Conservation (phyloP, 2,888 invertebrate species). For the Nowickia ferox region DNA sequence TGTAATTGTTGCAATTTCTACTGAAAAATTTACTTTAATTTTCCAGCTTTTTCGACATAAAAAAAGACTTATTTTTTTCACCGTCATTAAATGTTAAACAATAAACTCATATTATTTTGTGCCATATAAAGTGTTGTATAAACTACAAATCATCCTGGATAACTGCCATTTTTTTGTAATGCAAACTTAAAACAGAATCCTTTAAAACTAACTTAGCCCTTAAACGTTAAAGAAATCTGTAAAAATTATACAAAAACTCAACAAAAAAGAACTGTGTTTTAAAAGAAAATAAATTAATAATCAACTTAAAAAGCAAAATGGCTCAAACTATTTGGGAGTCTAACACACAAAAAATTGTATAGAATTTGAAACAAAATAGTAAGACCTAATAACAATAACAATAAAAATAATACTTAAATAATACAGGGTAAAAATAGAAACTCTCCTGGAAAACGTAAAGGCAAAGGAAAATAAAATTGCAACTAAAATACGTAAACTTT, state of each 20-base stretch:
- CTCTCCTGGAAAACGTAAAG: not conserved
- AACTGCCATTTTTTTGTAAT: slow-evolving; percentile 56
- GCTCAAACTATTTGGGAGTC: slow-evolving; percentile 15
- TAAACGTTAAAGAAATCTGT: slow-evolving; percentile 46
- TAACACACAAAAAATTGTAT: slow-evolving; percentile 12
- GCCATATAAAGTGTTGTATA: slow-evolving; percentile 65
- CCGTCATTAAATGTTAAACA: not conserved
- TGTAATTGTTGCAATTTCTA: slow-evolving; percentile 48
- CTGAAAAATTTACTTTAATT: not conserved
- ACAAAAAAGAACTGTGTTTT: slow-evolving; percentile 71
- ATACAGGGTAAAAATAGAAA: slow-evolving; percentile 37
- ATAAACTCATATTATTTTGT: slow-evolving; percentile 41
- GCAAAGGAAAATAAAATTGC: slow-evolving; percentile 8
- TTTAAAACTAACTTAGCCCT: not conserved
- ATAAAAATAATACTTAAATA: slow-evolving; percentile 13
- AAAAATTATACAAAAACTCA: slow-evolving; percentile 64
- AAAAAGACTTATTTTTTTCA: slow-evolving; percentile 27
- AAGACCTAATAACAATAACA: not conserved
- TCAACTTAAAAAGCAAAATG: slow-evolving; percentile 8
- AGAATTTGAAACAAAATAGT: not conserved
- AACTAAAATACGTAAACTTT: slow-evolving; percentile 69
- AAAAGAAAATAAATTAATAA: slow-evolving; percentile 18
- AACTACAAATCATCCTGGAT: slow-evolving; percentile 3
- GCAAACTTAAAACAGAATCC: not conserved
- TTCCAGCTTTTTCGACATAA: not conserved